Percentiles rank a stretch among this genome's conserved stretches.
phyloP scores from a whole-genome alignment of 2,888 invertebrate genomes.

The Philaethria dido region DNA sequence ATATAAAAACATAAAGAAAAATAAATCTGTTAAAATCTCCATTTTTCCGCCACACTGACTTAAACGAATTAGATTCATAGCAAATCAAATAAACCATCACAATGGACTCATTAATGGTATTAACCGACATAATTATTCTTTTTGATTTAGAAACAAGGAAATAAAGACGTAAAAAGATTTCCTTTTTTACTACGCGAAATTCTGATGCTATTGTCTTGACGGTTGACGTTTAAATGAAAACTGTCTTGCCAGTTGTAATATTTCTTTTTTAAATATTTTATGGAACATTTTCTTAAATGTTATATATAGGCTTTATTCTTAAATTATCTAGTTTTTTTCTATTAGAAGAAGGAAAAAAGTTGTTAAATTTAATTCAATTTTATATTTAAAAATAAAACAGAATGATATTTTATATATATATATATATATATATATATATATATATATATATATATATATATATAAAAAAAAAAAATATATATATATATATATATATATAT shows the following conservation, averaged over 20 bases:
- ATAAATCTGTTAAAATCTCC: slow-evolving; percentile 37
- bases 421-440: too few species aligned
- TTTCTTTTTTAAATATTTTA: background rate
- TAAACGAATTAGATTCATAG: slow-evolving; percentile 56
- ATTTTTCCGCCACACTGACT: slow-evolving; percentile 52
- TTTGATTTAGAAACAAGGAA: slow-evolving; percentile 44
- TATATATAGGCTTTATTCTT: background rate
- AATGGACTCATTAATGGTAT: slow-evolving; percentile 69
- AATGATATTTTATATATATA: too few species aligned
- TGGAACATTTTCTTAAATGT: background rate
- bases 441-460: too few species aligned
- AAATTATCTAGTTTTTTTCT: background rate
- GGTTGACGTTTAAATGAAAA: slow-evolving; percentile 12
- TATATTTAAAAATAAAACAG: too few species aligned
- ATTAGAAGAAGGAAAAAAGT: too few species aligned
- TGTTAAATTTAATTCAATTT: too few species aligned
- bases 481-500: too few species aligned
- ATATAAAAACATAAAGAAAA: slow-evolving; percentile 4
- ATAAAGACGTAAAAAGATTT: slow-evolving; percentile 26
- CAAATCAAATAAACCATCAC: slow-evolving; percentile 67
- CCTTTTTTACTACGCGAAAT: slow-evolving; percentile 2
- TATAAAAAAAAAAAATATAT: too few species aligned
- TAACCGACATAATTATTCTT: slow-evolving; percentile 72
- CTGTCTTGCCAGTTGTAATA: slow-evolving; percentile 17
- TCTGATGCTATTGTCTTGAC: slow-evolving; percentile 12